phyloP scores from a whole-genome alignment of 2,888 invertebrate genomes.

The Agrotis clavis region DNA sequence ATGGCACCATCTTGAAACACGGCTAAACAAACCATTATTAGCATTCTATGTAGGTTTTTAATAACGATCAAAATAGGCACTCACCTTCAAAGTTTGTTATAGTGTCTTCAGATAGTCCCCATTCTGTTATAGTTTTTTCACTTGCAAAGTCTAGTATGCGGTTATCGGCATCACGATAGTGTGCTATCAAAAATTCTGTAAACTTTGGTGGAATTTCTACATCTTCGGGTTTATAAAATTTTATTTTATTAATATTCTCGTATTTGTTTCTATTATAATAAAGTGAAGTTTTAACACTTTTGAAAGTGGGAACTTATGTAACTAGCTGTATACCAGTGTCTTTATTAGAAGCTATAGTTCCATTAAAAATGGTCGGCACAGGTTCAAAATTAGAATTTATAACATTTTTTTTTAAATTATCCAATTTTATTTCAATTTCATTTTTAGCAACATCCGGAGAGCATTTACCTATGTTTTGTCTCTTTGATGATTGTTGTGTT shows the following conservation, averaged over 20 bases:
- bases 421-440: too few relatives aligned
- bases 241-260: neutral
- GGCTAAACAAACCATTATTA: too few relatives aligned
- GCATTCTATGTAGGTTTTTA: too few relatives aligned
- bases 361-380: conserved; percentile 1
- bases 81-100: too few relatives aligned
- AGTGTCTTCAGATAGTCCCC: too few relatives aligned
- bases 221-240: neutral
- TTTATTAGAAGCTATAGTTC: neutral
- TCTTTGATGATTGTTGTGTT: too few relatives aligned
- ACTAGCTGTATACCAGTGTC: neutral
- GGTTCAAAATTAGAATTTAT: neutral
- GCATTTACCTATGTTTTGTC: conserved; percentile 2
- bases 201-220: conserved; percentile 8
- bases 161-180: conserved; percentile 5
- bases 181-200: neutral
- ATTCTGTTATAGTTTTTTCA: too few relatives aligned
- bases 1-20: too few relatives aligned
- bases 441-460: neutral
- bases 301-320: neutral
- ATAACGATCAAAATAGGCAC: too few relatives aligned
- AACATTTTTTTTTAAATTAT: neutral
- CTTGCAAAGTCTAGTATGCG: neutral
- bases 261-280: conserved; percentile 10
- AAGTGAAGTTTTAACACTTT: neutral